Conservation (phyloP, 2,113 vertebrate species). For the Lycaon pictus region DNA sequence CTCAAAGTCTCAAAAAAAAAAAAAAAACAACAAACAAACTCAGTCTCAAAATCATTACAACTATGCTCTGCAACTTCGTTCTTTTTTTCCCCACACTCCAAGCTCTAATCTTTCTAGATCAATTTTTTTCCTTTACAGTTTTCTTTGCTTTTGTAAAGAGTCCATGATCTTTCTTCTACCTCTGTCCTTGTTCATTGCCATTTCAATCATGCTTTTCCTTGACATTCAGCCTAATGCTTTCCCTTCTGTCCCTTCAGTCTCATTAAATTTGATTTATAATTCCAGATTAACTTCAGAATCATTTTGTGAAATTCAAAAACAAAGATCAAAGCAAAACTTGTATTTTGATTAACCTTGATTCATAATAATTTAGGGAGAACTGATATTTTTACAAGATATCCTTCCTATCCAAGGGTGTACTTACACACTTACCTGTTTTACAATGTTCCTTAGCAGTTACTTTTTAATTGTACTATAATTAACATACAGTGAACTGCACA, state of each 20-base stretch:
- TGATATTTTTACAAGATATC: neutral
- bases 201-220: neutral
- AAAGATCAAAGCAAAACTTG: slow-evolving; percentile 52
- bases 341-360: slow-evolving; percentile 39
- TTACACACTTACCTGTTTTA: neutral
- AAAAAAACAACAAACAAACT: too few species aligned
- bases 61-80: neutral
- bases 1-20: neutral
- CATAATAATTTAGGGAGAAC: slow-evolving; percentile 17
- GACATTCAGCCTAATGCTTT: slow-evolving; percentile 12
- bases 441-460: neutral
- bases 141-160: neutral
- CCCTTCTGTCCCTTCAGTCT: neutral
- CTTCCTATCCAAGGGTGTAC: neutral
- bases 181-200: neutral
- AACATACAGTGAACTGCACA: neutral
- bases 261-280: slow-evolving; percentile 33
- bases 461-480: neutral
- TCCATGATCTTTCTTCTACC: neutral
- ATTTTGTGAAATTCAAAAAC: slow-evolving; percentile 26
- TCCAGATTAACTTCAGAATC: slow-evolving; percentile 18
- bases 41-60: neutral
- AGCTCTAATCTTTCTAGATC: neutral
- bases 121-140: neutral
- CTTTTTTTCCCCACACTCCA: neutral